A percentile compares a stretch with the other conserved stretches of the same genome.
These are phyloP conservation scores for Heliconius hortense DNA, from an alignment of 2,888 invertebrate species.

Conservation along the genomic window DNA sequence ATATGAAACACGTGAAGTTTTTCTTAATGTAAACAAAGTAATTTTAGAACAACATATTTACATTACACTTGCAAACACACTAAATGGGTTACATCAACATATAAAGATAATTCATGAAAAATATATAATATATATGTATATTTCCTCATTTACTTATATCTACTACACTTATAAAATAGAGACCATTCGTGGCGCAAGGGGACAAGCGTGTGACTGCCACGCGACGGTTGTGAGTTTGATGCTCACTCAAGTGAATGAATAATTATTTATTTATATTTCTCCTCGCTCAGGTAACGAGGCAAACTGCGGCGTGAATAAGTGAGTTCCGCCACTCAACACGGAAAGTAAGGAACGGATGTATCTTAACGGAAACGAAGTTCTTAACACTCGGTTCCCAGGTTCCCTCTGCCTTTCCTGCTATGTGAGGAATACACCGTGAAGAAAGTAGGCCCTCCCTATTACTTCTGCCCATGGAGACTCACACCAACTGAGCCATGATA, in stretches of 20 bases:
- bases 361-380: too few relatives aligned
- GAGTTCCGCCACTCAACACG: too few relatives aligned
- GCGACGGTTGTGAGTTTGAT: background rate
- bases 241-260: background rate
- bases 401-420: too few relatives aligned
- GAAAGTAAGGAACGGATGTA: too few relatives aligned
- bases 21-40: conserved; percentile 27
- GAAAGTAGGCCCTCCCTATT: too few relatives aligned
- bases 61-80: conserved; percentile 24
- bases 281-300: too few relatives aligned
- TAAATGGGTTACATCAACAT: conserved; percentile 7
- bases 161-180: background rate
- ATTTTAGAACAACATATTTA: conserved; percentile 37
- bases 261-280: too few relatives aligned
- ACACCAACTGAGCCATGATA: too few relatives aligned
- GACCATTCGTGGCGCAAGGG: background rate
- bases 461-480: too few relatives aligned
- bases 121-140: background rate
- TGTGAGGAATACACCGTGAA: too few relatives aligned
- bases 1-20: background rate
- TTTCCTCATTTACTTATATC: background rate
- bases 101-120: background rate
- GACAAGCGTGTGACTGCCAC: background rate
- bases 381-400: too few relatives aligned
- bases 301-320: too few relatives aligned